Percentiles rank a stretch among this genome's conserved stretches.
Evolutionary conservation across 2,888 invertebrate genomes (phyloP).

Genomic region (Chorisops tibialis): DNA sequence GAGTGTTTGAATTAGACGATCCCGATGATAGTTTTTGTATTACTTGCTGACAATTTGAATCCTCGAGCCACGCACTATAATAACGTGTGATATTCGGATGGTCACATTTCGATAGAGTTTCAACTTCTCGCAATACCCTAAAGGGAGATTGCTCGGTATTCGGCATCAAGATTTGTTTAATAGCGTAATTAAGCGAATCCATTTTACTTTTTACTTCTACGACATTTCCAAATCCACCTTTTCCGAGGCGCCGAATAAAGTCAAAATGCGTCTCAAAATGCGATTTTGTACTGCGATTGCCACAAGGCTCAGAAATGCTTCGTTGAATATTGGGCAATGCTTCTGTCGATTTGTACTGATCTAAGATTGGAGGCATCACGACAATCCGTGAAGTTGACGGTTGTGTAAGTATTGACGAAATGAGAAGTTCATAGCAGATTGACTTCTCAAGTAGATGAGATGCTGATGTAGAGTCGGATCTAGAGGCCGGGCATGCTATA

Average conservation of each 20-base stretch:
- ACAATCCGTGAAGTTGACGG: not conserved
- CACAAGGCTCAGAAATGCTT: slow-evolving; percentile 44
- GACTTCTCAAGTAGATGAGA: too few species aligned
- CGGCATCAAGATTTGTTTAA: slow-evolving; percentile 88
- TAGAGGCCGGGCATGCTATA: too few species aligned
- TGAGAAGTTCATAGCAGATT: too few species aligned
- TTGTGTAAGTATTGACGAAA: too few species aligned
- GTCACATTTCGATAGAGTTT: slow-evolving; percentile 89
- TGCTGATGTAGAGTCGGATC: too few species aligned
- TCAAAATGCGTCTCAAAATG: slow-evolving; percentile 85
- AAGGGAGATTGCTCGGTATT: slow-evolving; percentile 78
- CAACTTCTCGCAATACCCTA: slow-evolving; percentile 90
- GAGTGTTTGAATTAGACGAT: too few species aligned
- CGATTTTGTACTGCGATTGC: slow-evolving; percentile 48
- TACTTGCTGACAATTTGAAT: too few species aligned
- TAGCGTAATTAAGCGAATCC: slow-evolving; percentile 90
- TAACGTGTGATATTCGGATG: slow-evolving; percentile 95
- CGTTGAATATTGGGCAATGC: slow-evolving; percentile 41
- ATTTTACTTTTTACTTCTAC: slow-evolving; percentile 92
- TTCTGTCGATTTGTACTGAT: slow-evolving; percentile 56
- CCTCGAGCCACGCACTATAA: slow-evolving; percentile 93
- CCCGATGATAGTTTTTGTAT: too few species aligned
- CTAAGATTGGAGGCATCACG: slow-evolving; percentile 24
- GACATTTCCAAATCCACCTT: slow-evolving; percentile 95
- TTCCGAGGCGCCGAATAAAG: slow-evolving; percentile 73